A percentile compares a stretch with the other conserved stretches of the same genome.
phyloP scores from a whole-genome alignment of 1,140 invertebrate species.

The Potamilus streckersoni region DNA sequence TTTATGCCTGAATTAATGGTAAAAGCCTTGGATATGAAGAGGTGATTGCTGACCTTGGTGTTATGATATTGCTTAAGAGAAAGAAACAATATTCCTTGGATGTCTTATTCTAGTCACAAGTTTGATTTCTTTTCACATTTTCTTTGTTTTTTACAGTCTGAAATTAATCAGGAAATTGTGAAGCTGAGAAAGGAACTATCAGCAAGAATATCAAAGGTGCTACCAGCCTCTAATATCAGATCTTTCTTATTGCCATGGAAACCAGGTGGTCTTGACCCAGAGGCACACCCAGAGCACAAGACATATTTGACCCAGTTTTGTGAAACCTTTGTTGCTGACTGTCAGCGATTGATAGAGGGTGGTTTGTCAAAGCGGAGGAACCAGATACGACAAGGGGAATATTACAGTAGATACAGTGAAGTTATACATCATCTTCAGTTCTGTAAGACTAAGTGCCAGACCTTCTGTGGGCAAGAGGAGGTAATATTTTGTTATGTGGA shows the following conservation, averaged over 20 bases:
- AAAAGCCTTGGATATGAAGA: no score
- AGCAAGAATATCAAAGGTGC: conserved; percentile 24
- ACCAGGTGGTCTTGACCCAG: conserved; percentile 43
- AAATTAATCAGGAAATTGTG: conserved; percentile 36
- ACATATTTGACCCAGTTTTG: conserved; percentile 52
- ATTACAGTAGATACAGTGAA: conserved; percentile 73
- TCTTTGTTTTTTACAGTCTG: conserved; percentile 21
- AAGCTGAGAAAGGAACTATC: conserved; percentile 20
- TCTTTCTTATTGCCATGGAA: conserved; percentile 35
- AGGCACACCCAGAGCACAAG: conserved; percentile 35
- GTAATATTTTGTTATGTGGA: neutral
- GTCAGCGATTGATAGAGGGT: conserved; percentile 40
- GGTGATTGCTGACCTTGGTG: no score
- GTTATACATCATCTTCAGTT: conserved; percentile 95
- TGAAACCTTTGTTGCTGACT: conserved; percentile 41
- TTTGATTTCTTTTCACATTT: no score
- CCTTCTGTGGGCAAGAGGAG: conserved; percentile 38
- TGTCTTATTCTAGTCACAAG: no score
- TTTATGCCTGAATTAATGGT: no score
- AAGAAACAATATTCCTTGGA: no score
- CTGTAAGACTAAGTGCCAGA: conserved; percentile 81
- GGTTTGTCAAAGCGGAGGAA: conserved; percentile 27
- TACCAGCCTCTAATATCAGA: conserved; percentile 20
- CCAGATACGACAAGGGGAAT: conserved; percentile 41
- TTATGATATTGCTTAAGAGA: no score